These are phyloP conservation scores for Siniperca scherzeri DNA, from an alignment of 2,797 vertebrate genomes.

Conservation along the genomic window DNA sequence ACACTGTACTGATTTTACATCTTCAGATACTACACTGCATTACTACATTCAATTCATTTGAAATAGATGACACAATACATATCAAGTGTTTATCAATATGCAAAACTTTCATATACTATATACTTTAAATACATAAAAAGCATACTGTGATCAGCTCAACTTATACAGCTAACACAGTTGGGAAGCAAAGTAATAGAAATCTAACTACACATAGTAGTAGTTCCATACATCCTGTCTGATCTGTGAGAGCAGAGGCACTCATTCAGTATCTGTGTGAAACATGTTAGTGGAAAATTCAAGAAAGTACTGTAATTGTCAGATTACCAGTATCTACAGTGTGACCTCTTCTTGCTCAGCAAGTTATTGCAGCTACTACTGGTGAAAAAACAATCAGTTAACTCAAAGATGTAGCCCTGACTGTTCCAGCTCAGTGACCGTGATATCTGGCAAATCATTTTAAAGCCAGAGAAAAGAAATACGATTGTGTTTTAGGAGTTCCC, in stretches of 20 bases:
- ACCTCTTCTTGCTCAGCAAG: conserved; percentile 30
- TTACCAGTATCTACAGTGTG: conserved; percentile 15
- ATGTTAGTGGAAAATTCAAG: not conserved
- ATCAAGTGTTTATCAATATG: not conserved
- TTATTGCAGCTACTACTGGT: conserved; percentile 24
- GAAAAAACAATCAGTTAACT: conserved; percentile 27
- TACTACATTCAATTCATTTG: not conserved
- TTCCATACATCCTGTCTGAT: not conserved
- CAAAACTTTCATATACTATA: not conserved
- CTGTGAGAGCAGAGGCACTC: not conserved
- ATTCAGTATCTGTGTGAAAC: conserved; percentile 12
- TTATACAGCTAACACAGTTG: not conserved
- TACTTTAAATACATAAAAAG: conserved; percentile 5
- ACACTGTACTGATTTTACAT: not conserved
- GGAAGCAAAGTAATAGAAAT: not conserved
- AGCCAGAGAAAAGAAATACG: conserved; percentile 25
- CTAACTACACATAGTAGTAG: not conserved
- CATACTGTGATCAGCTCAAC: not conserved
- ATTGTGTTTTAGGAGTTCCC: conserved; percentile 13
- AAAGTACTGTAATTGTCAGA: not conserved
- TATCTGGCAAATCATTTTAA: conserved; percentile 20
- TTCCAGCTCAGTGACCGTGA: conserved; percentile 22
- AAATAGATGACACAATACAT: not conserved
- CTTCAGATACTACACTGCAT: not conserved
- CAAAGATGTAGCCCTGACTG: conserved; percentile 6